Conservation (phyloP, 2,113 vertebrate species). For the Nothobranchius furzeri region DNA sequence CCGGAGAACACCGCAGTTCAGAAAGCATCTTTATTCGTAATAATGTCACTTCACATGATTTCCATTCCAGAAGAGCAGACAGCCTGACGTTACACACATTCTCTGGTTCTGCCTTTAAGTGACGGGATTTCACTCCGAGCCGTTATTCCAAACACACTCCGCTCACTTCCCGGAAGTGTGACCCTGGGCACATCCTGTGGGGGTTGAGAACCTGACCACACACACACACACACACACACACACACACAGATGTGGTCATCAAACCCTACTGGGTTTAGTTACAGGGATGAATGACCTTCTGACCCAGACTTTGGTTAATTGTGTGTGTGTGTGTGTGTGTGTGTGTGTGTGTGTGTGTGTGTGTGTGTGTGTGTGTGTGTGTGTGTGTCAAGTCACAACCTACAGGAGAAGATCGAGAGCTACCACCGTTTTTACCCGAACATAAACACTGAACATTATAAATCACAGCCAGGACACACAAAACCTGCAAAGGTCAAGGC, state of each 20-base stretch:
- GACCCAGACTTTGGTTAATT: conserved; percentile 41
- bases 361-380: neutral
- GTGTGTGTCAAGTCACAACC: conserved; percentile 46
- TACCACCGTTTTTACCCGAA: conserved; percentile 54
- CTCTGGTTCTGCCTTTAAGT: conserved; percentile 33
- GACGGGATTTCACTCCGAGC: conserved; percentile 42
- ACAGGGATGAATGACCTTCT: conserved; percentile 1
- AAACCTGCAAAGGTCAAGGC: conserved; percentile 62
- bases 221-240: no score
- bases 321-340: conserved; percentile 27
- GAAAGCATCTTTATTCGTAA: conserved; percentile 79
- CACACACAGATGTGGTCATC: neutral
- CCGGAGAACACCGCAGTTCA: conserved; percentile 50
- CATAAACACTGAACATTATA: conserved; percentile 39
- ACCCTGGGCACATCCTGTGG: conserved; percentile 59
- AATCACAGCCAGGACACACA: conserved; percentile 32
- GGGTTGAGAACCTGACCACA: neutral
- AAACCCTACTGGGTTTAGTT: neutral
- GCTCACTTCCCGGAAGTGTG: conserved; percentile 81
- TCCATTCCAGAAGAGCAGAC: conserved; percentile 67
- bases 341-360: conserved; percentile 26
- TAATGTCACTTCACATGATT: conserved; percentile 69
- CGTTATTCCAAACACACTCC: conserved; percentile 57
- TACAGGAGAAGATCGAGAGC: conserved; percentile 21
- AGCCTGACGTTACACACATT: conserved; percentile 54